phyloP scores from a whole-genome alignment of 2,888 invertebrate genomes.

The Meloe dianella region DNA sequence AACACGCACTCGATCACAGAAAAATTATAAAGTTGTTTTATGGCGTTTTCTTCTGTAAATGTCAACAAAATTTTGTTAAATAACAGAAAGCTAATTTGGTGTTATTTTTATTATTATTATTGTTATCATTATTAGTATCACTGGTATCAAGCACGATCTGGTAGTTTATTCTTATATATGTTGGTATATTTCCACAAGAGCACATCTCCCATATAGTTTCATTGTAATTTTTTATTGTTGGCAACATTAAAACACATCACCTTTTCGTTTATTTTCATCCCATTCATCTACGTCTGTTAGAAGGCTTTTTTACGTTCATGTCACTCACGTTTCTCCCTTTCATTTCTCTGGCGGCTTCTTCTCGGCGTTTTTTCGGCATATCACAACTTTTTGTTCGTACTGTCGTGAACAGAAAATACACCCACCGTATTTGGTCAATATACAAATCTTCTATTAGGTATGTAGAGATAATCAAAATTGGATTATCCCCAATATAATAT shows the following conservation, averaged over 20 bases:
- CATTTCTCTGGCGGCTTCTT: slow-evolving; percentile 7
- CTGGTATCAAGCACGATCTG: not conserved
- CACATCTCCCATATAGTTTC: not conserved
- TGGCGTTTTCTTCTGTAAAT: not conserved
- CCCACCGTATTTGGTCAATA: not conserved
- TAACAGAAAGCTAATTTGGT: not conserved
- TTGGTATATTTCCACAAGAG: not conserved
- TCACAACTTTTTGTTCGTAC: not conserved
- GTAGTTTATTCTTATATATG: not conserved
- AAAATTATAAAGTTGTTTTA: not conserved
- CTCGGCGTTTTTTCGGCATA: not conserved
- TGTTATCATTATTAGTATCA: no score
- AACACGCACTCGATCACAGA: not conserved
- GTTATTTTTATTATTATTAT: not conserved
- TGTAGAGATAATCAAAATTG: not conserved
- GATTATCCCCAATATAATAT: not conserved
- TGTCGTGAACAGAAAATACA: not conserved
- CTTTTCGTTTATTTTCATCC: slow-evolving; percentile 16
- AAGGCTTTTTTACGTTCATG: slow-evolving; percentile 13
- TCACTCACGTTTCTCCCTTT: slow-evolving; percentile 12
- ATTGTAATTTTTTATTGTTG: slow-evolving; percentile 12
- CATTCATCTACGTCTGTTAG: slow-evolving; percentile 13
- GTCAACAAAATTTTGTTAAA: not conserved
- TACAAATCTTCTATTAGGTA: not conserved
- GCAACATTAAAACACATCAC: slow-evolving; percentile 15